These are phyloP conservation scores for Stenchaetothrips biformis DNA, from an alignment of 2,888 invertebrate genomes.

Conservation along the genomic window DNA sequence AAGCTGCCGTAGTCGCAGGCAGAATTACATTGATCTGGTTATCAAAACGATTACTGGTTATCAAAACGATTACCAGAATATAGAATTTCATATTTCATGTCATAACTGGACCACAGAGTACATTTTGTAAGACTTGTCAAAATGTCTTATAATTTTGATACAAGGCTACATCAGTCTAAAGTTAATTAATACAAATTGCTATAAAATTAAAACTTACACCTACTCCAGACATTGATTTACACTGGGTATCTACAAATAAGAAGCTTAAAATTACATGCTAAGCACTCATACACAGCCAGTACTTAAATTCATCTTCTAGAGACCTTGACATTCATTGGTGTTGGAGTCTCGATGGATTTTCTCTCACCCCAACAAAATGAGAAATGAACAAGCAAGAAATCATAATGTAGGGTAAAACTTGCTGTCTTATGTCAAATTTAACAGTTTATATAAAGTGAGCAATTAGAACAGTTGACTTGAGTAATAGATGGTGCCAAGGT, in stretches of 20 bases:
- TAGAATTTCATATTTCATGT: background rate
- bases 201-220: background rate
- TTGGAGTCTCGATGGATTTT: too few species aligned
- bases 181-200: background rate
- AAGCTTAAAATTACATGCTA: background rate
- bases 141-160: background rate
- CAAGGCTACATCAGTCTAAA: background rate
- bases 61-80: too few species aligned
- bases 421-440: too few species aligned
- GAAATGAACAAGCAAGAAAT: too few species aligned
- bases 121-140: background rate
- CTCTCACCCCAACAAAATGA: too few species aligned
- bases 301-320: background rate
- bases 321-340: too few species aligned
- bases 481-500: background rate
- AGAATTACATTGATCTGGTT: too few species aligned
- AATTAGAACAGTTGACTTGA: background rate
- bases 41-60: too few species aligned
- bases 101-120: background rate
- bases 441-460: background rate
- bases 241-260: background rate
- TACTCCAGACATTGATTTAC: background rate
- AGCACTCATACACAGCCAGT: conserved; percentile 18
- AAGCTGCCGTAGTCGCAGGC: too few species aligned
- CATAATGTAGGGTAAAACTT: too few species aligned